A percentile compares a stretch with the other conserved stretches of the same genome.
Evolutionary conservation across 2,113 vertebrate species (phyloP).

Genomic region (Indicator indicator): DNA sequence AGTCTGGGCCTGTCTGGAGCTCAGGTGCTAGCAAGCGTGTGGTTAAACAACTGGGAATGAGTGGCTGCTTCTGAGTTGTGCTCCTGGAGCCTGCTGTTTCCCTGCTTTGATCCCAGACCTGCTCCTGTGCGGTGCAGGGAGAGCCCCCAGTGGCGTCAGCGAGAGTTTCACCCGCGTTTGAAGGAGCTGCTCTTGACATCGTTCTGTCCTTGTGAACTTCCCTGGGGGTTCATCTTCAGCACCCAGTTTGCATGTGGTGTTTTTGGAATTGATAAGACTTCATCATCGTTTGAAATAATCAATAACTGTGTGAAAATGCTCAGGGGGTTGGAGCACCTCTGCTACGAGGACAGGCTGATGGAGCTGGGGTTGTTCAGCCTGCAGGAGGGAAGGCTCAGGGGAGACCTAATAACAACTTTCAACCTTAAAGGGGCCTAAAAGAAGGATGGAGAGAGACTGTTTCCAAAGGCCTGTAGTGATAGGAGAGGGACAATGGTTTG

Average conservation of each 20-base stretch:
- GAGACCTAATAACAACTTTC: too few species aligned
- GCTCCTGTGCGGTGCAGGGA: background rate
- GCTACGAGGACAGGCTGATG: too few species aligned
- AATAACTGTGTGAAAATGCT: too few species aligned
- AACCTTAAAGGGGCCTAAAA: too few species aligned
- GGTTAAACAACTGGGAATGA: background rate
- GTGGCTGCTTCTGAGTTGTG: background rate
- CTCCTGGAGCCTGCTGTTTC: background rate
- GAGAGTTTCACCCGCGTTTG: background rate
- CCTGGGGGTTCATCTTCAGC: background rate
- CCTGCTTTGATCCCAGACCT: background rate
- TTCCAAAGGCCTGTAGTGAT: too few species aligned
- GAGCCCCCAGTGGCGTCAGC: conserved; percentile 5
- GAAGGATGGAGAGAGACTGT: too few species aligned
- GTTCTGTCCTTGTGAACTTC: background rate
- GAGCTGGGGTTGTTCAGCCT: too few species aligned
- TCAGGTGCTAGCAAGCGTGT: background rate
- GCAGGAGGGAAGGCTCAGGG: too few species aligned
- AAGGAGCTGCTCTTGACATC: background rate
- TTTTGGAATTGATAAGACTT: background rate
- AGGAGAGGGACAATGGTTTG: too few species aligned
- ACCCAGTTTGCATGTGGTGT: background rate
- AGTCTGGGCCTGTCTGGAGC: background rate
- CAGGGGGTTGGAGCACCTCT: too few species aligned
- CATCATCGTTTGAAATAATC: background rate